Evolutionary conservation across 1,140 invertebrate species (phyloP), one percentile per base, ranked within the genome.

Genomic region (Sycophaga agraensis): DNA sequence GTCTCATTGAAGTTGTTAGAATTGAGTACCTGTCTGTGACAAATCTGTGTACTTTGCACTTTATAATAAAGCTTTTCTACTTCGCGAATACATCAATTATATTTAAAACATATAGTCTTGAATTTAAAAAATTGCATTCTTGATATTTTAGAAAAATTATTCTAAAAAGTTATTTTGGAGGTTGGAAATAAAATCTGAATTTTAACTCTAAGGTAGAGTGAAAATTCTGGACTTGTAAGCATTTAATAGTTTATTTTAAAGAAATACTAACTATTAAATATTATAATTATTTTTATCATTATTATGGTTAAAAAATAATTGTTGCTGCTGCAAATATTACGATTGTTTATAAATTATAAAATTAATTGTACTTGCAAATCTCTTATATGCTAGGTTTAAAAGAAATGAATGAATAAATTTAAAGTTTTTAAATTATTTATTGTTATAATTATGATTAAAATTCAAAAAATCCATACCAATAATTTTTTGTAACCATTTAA

Each of bases 401-500:
- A n/a, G n/a, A n/a, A n/a, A n/a, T n/a, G n/a, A n/a, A n/a, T n/a
- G n/a, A n/a, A n/a, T n/a, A n/a, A n/a, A n/a, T n/a, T n/a, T n/a
- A n/a, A n/a, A n/a, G n/a, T n/a, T n/a, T n/a, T n/a, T n/a, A n/a
- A n/a, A n/a, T n/a, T n/a, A n/a, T n/a, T n/a, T n/a, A n/a, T n/a
- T n/a, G n/a, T n/a, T n/a, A n/a, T n/a, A n/a, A n/a, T n/a, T n/a
- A n/a, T n/a, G n/a, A n/a, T n/a, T n/a, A n/a, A n/a, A n/a, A n/a
- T n/a, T n/a, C n/a, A n/a, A n/a, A n/a, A n/a, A n/a, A n/a, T n/a
- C n/a, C n/a, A n/a, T n/a, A n/a, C n/a, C n/a, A n/a, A n/a, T 2
- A 37, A 16, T 40, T 7, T 8, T 60, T 68, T 71, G 57, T 76
- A 76, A 76, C 68, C 69, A 70, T 69, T 73, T 55, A 76, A 75